Evolutionary conservation across 2,888 invertebrate species (phyloP).

Genomic region (Thecocarcelia acutangulata): DNA sequence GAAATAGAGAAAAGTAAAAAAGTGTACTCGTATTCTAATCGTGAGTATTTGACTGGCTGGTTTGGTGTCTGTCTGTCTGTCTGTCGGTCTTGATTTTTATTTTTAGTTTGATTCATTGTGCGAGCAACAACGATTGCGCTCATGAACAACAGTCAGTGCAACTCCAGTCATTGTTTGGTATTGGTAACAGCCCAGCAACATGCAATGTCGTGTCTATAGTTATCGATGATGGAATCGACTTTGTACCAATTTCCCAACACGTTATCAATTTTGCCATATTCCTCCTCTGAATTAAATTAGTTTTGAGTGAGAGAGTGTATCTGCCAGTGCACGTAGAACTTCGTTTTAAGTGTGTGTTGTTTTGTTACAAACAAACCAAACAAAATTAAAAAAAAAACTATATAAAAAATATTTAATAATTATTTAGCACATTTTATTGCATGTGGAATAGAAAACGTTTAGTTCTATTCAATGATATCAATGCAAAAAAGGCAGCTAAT

Average conservation of each 20-base stretch:
- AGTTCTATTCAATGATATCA: constrained; percentile 12
- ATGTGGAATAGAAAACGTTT: constrained; percentile 20
- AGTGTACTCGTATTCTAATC: constrained; percentile 40
- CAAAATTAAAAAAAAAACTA: too few relatives aligned
- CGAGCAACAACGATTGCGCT: neutral
- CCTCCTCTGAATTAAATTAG: constrained; percentile 35
- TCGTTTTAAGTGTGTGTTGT: neutral
- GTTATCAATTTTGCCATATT: constrained; percentile 61
- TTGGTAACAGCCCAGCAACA: constrained; percentile 60
- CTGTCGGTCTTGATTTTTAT: constrained; percentile 14
- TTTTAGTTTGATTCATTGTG: constrained; percentile 35
- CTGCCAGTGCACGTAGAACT: neutral
- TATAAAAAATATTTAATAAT: constrained; percentile 52
- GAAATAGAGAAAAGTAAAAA: constrained; percentile 26
- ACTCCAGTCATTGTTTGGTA: constrained; percentile 49
- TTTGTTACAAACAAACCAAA: constrained; percentile 9
- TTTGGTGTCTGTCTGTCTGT: constrained; percentile 14
- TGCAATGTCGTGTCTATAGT: constrained; percentile 68
- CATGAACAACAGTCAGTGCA: constrained; percentile 20
- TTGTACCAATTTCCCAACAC: constrained; percentile 67
- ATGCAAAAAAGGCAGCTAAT: constrained; percentile 7
- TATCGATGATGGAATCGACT: constrained; percentile 67
- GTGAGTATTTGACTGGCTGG: constrained; percentile 22
- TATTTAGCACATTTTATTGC: constrained; percentile 37
- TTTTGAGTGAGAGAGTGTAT: constrained; percentile 7